These are phyloP conservation scores for Odontamblyopus rebecca DNA, from an alignment of 2,797 vertebrate genomes.

Conservation along the genomic window DNA sequence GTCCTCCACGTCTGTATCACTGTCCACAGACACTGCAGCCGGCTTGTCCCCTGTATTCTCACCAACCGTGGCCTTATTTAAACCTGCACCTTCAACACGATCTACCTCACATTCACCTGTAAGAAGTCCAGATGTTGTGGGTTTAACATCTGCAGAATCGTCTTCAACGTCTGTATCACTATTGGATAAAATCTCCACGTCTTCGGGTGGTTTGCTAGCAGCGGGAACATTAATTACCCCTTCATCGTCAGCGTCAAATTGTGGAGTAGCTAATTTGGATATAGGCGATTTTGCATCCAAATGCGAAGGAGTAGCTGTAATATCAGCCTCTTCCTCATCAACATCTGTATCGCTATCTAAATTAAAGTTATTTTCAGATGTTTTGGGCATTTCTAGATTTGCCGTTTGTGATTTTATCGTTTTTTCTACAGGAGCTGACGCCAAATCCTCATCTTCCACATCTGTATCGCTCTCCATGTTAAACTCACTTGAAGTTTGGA, in stretches of 20 bases:
- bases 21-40: conserved; percentile 18
- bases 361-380: conserved; percentile 33
- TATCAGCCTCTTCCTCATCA: conserved; percentile 56
- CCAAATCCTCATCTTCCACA: conserved; percentile 61
- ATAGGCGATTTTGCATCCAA: conserved; percentile 27
- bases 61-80: conserved; percentile 19
- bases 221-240: conserved; percentile 14
- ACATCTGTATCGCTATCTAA: conserved; percentile 68
- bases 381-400: conserved; percentile 21
- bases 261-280: conserved; percentile 4
- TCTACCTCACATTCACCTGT: conserved; percentile 17
- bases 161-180: conserved; percentile 78
- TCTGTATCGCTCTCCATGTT: conserved; percentile 79
- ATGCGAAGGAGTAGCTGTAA: conserved; percentile 13
- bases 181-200: conserved; percentile 61
- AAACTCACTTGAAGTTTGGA: conserved; percentile 35
- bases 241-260: conserved; percentile 58
- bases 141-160: conserved; percentile 12
- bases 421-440: conserved; percentile 21
- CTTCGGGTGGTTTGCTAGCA: conserved; percentile 1
- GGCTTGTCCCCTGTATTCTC: conserved; percentile 1
- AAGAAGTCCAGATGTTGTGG: conserved; percentile 6
- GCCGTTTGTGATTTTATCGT: conserved; percentile 12
- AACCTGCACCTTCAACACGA: conserved; percentile 45
- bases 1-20: conserved; percentile 60